Evolutionary conservation across 2,888 invertebrate genomes (phyloP), one percentile per base, ranked within the genome.

Genomic region (Dichetophora obliterata): DNA sequence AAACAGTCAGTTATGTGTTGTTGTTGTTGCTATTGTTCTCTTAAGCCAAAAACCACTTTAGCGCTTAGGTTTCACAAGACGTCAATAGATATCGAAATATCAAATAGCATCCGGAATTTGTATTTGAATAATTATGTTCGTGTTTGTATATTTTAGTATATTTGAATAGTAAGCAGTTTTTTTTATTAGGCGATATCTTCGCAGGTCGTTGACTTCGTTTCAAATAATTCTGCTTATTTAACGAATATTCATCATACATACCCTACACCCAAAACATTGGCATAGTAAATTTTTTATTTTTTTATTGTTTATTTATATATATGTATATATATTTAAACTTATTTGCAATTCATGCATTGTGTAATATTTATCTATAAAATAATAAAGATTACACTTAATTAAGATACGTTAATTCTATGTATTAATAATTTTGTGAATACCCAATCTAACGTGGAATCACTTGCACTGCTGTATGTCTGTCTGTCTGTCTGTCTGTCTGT

Each of bases 131-230:
- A 75, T 54, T 75, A 48, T 75, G 34, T 66, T 27, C 34, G n/a
- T 75, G 37, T 63, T 16, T 72, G 63, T 57, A 61, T 69, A 27
- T 72, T 80, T 70, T n/a, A n/a, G n/a, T n/a, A n/a, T n/a, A n/a
- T n/a, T 57, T 77, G 78, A 69, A 70, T 74, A 70, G 65, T 75
- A 57, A 77, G 77, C 78, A 75, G 71, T 75, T 71, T 70, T 75
- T 54, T 37, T 43, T 37, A 59, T 72, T 76, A 54, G 16, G 34
- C 48, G 59, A 75, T 66, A 71, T 59, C 59, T 75, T 69, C 68
- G 69, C 77, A 78, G 79, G 79, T 79, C 79, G 77, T 79, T 79
- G 79, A 79, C 79, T 79, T 75, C 57, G 57, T 72, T 75, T 65
- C 71, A 66, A 75, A 72, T 75, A 22, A 22, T 72, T 61, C 24